phyloP scores from a whole-genome alignment of 1,140 invertebrate genomes.

The Zaprionus taronus region DNA sequence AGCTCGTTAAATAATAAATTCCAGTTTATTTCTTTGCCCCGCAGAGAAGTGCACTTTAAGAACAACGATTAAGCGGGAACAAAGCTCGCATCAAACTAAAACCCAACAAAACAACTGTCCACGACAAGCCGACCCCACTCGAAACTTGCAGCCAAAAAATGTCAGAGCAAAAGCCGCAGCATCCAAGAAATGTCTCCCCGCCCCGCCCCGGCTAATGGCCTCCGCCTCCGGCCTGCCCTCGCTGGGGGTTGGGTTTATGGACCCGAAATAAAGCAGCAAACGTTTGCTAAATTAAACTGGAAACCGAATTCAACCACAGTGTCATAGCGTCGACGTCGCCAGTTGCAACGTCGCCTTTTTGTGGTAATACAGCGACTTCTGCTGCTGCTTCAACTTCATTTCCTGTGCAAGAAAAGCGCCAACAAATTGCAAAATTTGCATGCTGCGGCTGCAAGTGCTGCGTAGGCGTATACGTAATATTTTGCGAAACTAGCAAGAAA shows the following conservation, averaged over 20 bases:
- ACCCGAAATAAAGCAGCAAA: conserved; percentile 69
- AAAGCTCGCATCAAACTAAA: not conserved
- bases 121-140: not conserved
- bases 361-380: conserved; percentile 67
- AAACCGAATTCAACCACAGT: conserved; percentile 62
- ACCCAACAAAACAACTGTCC: not conserved
- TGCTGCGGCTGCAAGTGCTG: conserved; percentile 55
- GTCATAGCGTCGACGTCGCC: conserved; percentile 25
- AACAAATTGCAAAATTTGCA: conserved; percentile 65
- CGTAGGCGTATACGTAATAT: conserved; percentile 77
- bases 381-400: conserved; percentile 67
- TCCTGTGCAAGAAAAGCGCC: conserved; percentile 47
- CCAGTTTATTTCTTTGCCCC: not conserved
- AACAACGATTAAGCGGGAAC: not conserved
- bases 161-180: conserved; percentile 25
- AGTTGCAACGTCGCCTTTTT: conserved; percentile 67
- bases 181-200: conserved; percentile 30
- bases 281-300: conserved; percentile 79
- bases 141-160: conserved; percentile 24
- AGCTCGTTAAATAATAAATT: conserved; percentile 7
- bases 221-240: not conserved
- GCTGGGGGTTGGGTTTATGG: conserved; percentile 12
- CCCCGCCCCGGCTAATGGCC: conserved; percentile 20
- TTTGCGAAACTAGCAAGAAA: conserved; percentile 41
- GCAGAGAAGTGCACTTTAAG: not conserved